Evolutionary conservation across 92 coral and sea anemone genomes (phyloP).

Genomic region (Virgularia gustaviana): DNA sequence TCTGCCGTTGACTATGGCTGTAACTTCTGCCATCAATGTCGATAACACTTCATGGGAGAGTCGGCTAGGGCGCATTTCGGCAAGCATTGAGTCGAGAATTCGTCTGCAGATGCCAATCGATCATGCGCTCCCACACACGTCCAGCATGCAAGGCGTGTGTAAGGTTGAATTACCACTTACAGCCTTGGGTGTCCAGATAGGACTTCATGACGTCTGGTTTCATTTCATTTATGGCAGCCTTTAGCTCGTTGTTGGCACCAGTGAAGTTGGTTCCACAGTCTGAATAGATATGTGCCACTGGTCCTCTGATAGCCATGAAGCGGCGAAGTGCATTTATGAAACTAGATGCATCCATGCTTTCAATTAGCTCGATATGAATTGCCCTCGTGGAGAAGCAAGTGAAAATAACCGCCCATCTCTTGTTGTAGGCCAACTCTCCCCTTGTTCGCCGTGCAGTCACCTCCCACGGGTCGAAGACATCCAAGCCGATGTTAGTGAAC

Average conservation of each 20-base stretch:
- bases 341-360: conserved; percentile 40
- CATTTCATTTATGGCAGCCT: conserved; percentile 14
- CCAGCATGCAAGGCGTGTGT: conserved; percentile 45
- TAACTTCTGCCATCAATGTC: conserved; percentile 9
- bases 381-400: conserved; percentile 32
- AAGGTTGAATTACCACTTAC: conserved; percentile 33
- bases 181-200: conserved; percentile 27
- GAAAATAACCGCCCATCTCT: conserved; percentile 55
- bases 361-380: conserved; percentile 41
- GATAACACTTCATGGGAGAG: conserved; percentile 4
- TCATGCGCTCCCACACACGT: conserved; percentile 48
- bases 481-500: too few relatives aligned
- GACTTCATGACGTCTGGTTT: not conserved
- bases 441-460: conserved; percentile 36
- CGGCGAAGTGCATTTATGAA: conserved; percentile 45
- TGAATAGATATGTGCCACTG: conserved; percentile 36
- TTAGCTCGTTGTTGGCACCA: conserved; percentile 43
- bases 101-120: conserved; percentile 7
- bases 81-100: conserved; percentile 1
- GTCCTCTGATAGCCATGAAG: conserved; percentile 35
- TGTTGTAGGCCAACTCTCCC: conserved; percentile 31
- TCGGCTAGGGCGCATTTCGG: not conserved
- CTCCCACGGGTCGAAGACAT: conserved; percentile 36
- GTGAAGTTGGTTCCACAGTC: conserved; percentile 33
- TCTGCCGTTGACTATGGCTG: not conserved